Percentiles rank a stretch among this genome's conserved stretches.
Evolutionary conservation across 2,888 invertebrate genomes (phyloP).

Genomic region (Brachylomia viminalis): DNA sequence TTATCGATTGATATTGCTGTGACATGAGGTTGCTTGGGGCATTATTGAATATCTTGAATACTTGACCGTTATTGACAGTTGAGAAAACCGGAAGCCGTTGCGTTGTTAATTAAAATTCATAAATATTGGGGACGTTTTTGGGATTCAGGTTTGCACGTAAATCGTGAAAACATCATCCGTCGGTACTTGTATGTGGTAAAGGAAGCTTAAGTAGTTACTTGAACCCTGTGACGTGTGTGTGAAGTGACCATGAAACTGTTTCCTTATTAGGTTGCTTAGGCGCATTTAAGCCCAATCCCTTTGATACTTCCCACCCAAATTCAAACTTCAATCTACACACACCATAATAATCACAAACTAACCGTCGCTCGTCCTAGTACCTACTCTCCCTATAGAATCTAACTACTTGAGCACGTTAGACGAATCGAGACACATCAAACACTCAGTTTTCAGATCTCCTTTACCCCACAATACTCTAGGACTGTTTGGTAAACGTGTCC

Average conservation of each 20-base stretch:
- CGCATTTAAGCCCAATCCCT: neutral
- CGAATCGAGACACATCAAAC: slow-evolving; percentile 64
- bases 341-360: slow-evolving; percentile 10
- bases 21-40: neutral
- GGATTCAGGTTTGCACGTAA: neutral
- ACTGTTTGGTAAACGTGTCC: slow-evolving; percentile 69
- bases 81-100: neutral
- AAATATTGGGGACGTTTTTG: neutral
- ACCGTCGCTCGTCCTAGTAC: neutral
- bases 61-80: slow-evolving; percentile 50
- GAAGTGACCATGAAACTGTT: too few relatives aligned
- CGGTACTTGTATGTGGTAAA: too few relatives aligned
- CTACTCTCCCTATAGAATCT: slow-evolving; percentile 16
- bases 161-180: neutral
- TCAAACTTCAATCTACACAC: neutral
- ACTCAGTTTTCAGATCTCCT: slow-evolving; percentile 75
- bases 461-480: slow-evolving; percentile 69
- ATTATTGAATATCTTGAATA: neutral
- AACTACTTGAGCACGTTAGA: slow-evolving; percentile 53
- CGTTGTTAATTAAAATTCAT: too few relatives aligned
- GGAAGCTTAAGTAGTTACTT: too few relatives aligned
- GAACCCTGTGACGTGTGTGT: too few relatives aligned
- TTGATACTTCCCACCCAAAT: neutral
- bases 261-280: too few relatives aligned
- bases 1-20: slow-evolving; percentile 12